Base-by-base conservation (phyloP, 92 coral and sea anemone species). In the Epizoanthus illoricatus region DNA sequence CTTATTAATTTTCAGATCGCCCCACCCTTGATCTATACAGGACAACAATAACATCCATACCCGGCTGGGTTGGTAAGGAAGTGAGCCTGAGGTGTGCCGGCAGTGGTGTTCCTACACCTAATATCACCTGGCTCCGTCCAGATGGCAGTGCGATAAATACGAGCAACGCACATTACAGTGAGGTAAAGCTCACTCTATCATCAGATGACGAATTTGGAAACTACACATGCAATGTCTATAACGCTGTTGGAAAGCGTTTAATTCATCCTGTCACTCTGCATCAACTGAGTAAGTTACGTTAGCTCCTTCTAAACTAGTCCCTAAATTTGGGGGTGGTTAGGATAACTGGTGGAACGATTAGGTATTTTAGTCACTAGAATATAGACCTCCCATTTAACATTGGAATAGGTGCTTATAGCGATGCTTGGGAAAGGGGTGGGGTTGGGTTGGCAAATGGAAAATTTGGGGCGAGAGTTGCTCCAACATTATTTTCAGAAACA, bases 131-230 rank as follows among this genome's bases (percentile, higher is more conserved):
- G 73, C 4, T 8, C 47, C 49, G 19, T 19, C 73, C 73, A 6
- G 52, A 39, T 0, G 19, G 73, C 15, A 5, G 10, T 18, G 6
- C 3, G 49, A 68, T 68, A 68, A 15, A 39, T 4, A 16, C 47
- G 15, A 23, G 13, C 4, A 68, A 15, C 73, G n/a, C 19, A 33
- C 49, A 68, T 9, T 3, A 68, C 18, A 68, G 73, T 17, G 19
- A 39, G 43, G 12, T 68, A 4, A 4, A 39, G n/a, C 21, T 68
- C 11, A 68, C 17, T 16, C 73, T 23, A 11, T 39, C 73, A 39
- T 68, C 73, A 68, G 11, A 39, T 11, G 21, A 39, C 7, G 73
- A 68, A 15, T 68, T 68, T 68, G 73, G 73, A 39, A 68, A 68
- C 73, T 68, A 68, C 49, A 68, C 21, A 0, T 68, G 73, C 42